Percentiles rank a stretch among this genome's conserved stretches.
Evolutionary conservation across 2,888 invertebrate genomes (phyloP).

Genomic region (Fragum fragum): DNA sequence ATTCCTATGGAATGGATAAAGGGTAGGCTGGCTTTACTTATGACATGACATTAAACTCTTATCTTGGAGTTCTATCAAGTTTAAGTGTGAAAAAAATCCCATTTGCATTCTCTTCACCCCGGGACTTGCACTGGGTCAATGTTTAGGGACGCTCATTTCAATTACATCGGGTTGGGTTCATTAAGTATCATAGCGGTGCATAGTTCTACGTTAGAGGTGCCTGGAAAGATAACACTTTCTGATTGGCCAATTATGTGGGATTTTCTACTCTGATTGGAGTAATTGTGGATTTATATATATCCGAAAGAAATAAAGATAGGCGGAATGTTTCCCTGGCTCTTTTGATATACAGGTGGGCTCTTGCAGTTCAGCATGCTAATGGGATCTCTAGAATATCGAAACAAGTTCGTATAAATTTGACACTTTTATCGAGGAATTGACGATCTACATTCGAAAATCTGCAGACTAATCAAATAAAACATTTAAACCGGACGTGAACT

Average conservation of each 20-base stretch:
- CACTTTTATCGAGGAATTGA: too few species aligned
- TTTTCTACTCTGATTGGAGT: not conserved
- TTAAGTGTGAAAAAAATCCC: not conserved
- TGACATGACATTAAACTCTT: not conserved
- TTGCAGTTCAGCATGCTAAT: too few species aligned
- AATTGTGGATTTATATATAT: slow-evolving; percentile 4
- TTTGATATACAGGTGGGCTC: not conserved
- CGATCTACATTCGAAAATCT: too few species aligned
- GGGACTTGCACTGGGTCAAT: not conserved
- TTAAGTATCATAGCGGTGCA: slow-evolving; percentile 24
- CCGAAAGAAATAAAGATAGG: not conserved
- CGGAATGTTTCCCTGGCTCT: not conserved
- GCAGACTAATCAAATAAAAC: too few species aligned
- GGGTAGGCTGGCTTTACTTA: not conserved
- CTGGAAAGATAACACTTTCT: slow-evolving; percentile 1
- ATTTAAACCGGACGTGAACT: too few species aligned
- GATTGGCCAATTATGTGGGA: slow-evolving; percentile 5
- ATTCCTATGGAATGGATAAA: too few species aligned
- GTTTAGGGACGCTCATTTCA: slow-evolving; percentile 1
- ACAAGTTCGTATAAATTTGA: too few species aligned
- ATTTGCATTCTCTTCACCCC: not conserved
- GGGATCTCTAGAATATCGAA: too few species aligned
- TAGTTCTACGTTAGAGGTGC: slow-evolving; percentile 13
- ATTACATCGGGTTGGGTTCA: slow-evolving; percentile 28
- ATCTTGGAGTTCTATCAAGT: not conserved